phyloP scores from a whole-genome alignment of 2,797 vertebrate genomes.

The Botia almorhae region DNA sequence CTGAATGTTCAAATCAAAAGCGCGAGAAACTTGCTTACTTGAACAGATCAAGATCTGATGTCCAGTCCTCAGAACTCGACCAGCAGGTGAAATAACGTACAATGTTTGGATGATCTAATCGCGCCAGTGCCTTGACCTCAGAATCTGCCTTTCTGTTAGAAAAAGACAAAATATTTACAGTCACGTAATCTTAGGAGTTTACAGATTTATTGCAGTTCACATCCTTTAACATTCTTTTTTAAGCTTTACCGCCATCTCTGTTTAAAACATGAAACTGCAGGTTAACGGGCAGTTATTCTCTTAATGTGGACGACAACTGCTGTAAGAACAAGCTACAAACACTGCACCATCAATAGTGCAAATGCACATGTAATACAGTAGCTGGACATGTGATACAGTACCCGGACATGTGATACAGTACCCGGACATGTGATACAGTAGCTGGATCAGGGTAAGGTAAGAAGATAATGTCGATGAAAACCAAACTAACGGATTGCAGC shows the following conservation, averaged over 20 bases:
- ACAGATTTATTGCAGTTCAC: neutral
- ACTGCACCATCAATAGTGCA: no score
- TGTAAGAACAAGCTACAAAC: no score
- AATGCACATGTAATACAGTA: no score
- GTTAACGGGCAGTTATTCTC: no score
- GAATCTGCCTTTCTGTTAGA: constrained; percentile 33
- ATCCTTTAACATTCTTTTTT: neutral
- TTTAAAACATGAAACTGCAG: no score
- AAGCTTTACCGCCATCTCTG: neutral
- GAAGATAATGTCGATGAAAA: no score
- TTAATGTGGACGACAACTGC: no score
- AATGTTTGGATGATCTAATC: constrained; percentile 52
- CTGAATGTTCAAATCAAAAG: neutral
- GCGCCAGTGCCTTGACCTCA: constrained; percentile 54
- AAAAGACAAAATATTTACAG: neutral
- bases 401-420: no score
- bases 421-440: no score
- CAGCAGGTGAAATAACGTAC: constrained; percentile 56
- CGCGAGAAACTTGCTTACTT: neutral
- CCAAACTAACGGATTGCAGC: no score
- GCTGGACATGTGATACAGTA: no score
- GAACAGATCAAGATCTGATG: neutral
- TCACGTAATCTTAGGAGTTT: neutral
- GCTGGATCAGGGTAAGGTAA: no score
- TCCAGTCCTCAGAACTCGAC: neutral